phyloP scores from a whole-genome alignment of 2,888 invertebrate genomes.

The Andrena bicolor region DNA sequence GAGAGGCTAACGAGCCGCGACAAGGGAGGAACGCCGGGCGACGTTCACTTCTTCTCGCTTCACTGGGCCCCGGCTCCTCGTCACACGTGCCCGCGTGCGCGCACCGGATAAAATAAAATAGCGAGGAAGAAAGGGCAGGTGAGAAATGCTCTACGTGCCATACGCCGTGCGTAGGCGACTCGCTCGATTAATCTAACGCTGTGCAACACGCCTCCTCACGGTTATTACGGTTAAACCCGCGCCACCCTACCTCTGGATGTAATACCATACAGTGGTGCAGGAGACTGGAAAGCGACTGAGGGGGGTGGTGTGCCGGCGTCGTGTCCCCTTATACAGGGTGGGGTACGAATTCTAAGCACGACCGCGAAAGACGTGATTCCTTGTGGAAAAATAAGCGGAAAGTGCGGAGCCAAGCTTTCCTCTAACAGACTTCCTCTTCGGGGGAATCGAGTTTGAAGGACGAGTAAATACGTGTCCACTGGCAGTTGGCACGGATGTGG shows the following conservation, averaged over 20 bases:
- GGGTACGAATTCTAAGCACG: not conserved
- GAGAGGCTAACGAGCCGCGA: slow-evolving; percentile 39
- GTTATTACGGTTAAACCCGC: slow-evolving; percentile 57
- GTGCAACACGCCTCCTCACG: slow-evolving; percentile 41
- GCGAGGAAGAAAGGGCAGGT: slow-evolving; percentile 46
- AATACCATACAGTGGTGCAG: slow-evolving; percentile 50
- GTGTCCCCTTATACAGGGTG: slow-evolving; percentile 6
- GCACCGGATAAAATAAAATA: not conserved
- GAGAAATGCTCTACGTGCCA: slow-evolving; percentile 63
- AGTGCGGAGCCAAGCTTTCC: too few relatives aligned
- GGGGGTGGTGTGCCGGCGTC: slow-evolving; percentile 10
- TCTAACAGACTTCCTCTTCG: too few relatives aligned
- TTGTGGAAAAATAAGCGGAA: too few relatives aligned
- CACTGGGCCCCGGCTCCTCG: slow-evolving; percentile 15
- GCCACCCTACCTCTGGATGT: slow-evolving; percentile 41
- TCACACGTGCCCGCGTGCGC: slow-evolving; percentile 26
- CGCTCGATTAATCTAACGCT: slow-evolving; percentile 61
- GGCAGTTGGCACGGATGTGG: too few relatives aligned
- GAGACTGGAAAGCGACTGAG: slow-evolving; percentile 50
- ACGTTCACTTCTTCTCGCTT: slow-evolving; percentile 20
- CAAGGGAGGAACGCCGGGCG: not conserved
- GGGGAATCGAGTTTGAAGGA: too few relatives aligned
- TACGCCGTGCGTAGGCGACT: slow-evolving; percentile 58
- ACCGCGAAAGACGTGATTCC: not conserved
- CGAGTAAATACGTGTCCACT: too few relatives aligned